A percentile compares a stretch with the other conserved stretches of the same genome.
Conservation (phyloP, 2,888 invertebrate species). For the Microplitis manilae region DNA sequence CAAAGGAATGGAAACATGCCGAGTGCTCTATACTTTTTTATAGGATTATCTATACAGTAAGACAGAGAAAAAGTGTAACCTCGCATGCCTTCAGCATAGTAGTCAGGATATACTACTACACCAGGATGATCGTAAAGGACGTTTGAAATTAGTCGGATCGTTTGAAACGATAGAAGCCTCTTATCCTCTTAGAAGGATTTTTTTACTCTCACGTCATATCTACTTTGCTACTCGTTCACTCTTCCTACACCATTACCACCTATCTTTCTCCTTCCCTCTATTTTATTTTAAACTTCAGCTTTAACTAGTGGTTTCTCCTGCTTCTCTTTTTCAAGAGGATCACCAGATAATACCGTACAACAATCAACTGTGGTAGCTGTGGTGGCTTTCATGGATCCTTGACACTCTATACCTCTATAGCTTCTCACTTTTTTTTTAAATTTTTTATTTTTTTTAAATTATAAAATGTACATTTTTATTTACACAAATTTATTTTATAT, state of each 20-base stretch:
- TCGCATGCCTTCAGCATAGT: neutral
- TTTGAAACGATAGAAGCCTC: constrained; percentile 58
- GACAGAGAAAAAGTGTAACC: constrained; percentile 1
- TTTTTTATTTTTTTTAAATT: neutral
- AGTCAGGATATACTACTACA: neutral
- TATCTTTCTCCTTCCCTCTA: constrained; percentile 23
- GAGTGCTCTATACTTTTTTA: constrained; percentile 18
- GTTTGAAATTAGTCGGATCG: constrained; percentile 62
- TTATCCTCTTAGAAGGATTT: constrained; percentile 58
- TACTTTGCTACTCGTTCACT: constrained; percentile 18
- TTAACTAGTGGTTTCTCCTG: neutral
- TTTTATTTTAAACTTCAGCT: constrained; percentile 13
- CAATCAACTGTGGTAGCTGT: constrained; percentile 38
- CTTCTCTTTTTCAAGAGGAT: constrained; percentile 23
- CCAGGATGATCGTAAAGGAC: constrained; percentile 50
- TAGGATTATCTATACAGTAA: constrained; percentile 30
- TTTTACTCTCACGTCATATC: constrained; percentile 23
- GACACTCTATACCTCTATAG: constrained; percentile 21
- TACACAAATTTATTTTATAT: neutral
- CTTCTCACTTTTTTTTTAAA: neutral
- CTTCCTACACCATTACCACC: neutral
- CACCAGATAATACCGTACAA: constrained; percentile 27
- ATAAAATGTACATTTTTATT: neutral
- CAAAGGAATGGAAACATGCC: neutral
- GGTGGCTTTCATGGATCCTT: constrained; percentile 36